phyloP scores from a whole-genome alignment of 2,797 vertebrate species.

The Rhinophrynus dorsalis region DNA sequence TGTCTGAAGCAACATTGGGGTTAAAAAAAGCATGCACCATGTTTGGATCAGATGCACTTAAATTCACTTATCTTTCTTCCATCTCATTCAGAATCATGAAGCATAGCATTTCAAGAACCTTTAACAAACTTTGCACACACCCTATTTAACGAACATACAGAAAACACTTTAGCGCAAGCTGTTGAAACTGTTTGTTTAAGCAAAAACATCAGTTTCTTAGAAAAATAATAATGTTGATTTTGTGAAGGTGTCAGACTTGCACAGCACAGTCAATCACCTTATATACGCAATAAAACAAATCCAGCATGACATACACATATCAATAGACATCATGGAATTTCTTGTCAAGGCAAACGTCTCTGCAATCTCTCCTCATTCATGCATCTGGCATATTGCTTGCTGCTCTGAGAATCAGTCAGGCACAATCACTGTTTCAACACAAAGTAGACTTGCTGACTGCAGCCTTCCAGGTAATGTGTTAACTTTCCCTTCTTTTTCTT shows the following conservation, averaged over 20 bases:
- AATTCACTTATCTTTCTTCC: conserved; percentile 9
- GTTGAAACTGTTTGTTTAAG: conserved; percentile 1
- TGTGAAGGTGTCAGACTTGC: neutral
- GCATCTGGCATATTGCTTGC: neutral
- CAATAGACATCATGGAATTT: neutral
- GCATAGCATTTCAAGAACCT: conserved; percentile 1
- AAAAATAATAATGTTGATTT: neutral
- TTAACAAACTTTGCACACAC: conserved; percentile 4
- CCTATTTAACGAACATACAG: conserved; percentile 3
- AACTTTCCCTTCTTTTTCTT: conserved; percentile 12
- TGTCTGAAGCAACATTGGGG: too few species aligned
- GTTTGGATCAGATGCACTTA: neutral
- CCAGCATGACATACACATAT: neutral
- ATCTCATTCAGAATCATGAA: conserved; percentile 19
- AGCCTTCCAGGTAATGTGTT: rapidly evolving
- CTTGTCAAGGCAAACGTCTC: neutral
- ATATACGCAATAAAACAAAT: neutral
- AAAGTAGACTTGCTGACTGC: conserved; percentile 26
- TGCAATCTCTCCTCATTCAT: conserved; percentile 14
- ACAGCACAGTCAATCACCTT: neutral
- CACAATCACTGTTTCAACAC: neutral
- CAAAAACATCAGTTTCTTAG: neutral
- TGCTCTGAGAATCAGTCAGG: conserved; percentile 8
- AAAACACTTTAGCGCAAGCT: conserved; percentile 8
- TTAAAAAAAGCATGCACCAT: too few species aligned